A percentile compares a stretch with the other conserved stretches of the same genome.
These are phyloP conservation scores for Hyaena hyaena DNA, from an alignment of 2,113 vertebrate genomes.

Conservation along the genomic window DNA sequence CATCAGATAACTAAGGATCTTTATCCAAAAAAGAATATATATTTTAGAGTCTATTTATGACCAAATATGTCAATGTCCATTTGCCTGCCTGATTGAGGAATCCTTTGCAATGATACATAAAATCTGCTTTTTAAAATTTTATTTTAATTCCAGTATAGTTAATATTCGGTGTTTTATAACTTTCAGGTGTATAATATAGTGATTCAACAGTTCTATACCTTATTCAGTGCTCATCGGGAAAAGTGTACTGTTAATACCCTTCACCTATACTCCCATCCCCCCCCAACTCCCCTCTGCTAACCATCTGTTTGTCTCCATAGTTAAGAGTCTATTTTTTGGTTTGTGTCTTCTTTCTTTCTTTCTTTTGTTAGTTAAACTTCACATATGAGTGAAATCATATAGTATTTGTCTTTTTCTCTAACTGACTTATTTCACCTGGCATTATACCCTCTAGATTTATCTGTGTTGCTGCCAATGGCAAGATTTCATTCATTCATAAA, in stretches of 20 bases:
- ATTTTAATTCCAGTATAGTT: not conserved
- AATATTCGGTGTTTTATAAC: not conserved
- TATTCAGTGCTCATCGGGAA: not conserved
- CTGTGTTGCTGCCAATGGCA: not conserved
- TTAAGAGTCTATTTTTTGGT: not conserved
- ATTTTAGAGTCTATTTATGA: not conserved
- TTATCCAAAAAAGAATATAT: not conserved
- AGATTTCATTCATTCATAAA: not conserved
- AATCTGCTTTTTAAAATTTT: not conserved
- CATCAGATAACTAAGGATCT: not conserved
- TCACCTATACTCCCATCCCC: not conserved
- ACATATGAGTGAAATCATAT: not conserved
- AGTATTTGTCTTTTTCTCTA: not conserved
- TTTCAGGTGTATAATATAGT: not conserved
- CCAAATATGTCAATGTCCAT: not conserved
- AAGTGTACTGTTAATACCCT: not conserved
- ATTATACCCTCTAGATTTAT: not conserved
- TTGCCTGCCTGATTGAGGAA: not conserved
- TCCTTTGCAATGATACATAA: not conserved
- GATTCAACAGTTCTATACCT: not conserved
- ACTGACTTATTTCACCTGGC: not conserved
- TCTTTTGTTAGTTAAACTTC: not conserved
- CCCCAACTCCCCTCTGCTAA: not conserved
- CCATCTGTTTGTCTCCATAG: not conserved
- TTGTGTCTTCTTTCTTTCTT: not conserved